Evolutionary conservation across 2,888 invertebrate species (phyloP).

Genomic region (Latheticus oryzae): DNA sequence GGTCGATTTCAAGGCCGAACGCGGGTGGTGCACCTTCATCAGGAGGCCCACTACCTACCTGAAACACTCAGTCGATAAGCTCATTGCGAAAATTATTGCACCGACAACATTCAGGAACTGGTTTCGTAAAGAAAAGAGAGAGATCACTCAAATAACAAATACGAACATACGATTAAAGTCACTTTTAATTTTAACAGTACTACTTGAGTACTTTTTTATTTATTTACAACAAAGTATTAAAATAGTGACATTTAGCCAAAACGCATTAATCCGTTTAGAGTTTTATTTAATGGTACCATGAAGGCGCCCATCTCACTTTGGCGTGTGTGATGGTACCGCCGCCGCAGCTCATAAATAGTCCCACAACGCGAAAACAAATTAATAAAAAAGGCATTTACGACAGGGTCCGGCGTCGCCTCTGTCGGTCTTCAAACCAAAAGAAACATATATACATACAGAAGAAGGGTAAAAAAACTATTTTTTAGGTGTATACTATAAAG

Average conservation of each 20-base stretch:
- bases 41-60: conserved; percentile 59
- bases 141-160: neutral
- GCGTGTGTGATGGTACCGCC: too few species aligned
- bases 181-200: too few species aligned
- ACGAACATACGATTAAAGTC: too few species aligned
- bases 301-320: too few species aligned
- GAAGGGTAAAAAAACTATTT: conserved; percentile 9
- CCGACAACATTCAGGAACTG: conserved; percentile 28
- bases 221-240: too few species aligned
- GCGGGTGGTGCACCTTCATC: conserved; percentile 63
- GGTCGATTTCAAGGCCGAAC: conserved; percentile 62
- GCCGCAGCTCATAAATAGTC: conserved; percentile 3
- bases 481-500: too few species aligned
- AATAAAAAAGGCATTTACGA: conserved; percentile 14
- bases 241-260: too few species aligned
- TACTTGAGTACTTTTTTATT: too few species aligned
- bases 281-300: too few species aligned
- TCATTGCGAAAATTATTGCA: conserved; percentile 48
- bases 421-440: conserved; percentile 8
- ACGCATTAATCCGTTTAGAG: too few species aligned
- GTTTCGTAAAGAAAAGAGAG: conserved; percentile 5
- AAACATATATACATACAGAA: conserved; percentile 8
- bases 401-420: conserved; percentile 1
- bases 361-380: conserved; percentile 9
- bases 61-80: conserved; percentile 54